phyloP scores from a whole-genome alignment of 2,797 vertebrate genomes.

The Sebastes hubbsi region DNA sequence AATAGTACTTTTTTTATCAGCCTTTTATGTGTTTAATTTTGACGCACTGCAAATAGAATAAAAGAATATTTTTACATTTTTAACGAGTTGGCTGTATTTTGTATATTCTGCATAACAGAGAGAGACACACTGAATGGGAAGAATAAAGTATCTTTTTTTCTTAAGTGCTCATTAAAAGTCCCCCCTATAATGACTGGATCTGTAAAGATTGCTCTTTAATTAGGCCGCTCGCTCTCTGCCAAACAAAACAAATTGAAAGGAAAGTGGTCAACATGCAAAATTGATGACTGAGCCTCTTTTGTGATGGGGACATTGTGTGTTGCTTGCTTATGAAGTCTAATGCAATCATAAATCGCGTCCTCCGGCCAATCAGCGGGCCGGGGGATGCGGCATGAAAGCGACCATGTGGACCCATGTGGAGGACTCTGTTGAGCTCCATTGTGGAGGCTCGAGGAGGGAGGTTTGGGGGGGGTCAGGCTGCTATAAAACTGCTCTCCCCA shows the following conservation, averaged over 20 bases:
- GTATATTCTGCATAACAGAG: conserved; percentile 54
- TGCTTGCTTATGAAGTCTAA: conserved; percentile 95
- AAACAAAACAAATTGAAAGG: conserved; percentile 79
- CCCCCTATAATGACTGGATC: conserved; percentile 85
- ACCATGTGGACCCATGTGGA: conserved; percentile 83
- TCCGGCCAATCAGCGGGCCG: conserved; percentile 89
- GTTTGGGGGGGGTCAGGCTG: conserved; percentile 61
- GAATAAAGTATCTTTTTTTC: conserved; percentile 39
- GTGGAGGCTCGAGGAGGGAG: conserved; percentile 87
- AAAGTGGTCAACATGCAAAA: conserved; percentile 92
- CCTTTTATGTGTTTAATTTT: neutral
- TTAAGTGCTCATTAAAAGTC: conserved; percentile 84
- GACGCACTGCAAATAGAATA: conserved; percentile 7
- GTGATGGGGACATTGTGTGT: conserved; percentile 86
- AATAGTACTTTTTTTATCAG: neutral
- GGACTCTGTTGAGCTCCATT: conserved; percentile 96
- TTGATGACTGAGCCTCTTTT: conserved; percentile 89
- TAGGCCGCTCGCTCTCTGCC: conserved; percentile 82
- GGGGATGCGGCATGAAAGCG: conserved; percentile 86
- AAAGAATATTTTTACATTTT: conserved; percentile 43
- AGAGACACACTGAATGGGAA: conserved; percentile 81
- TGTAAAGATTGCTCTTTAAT: conserved; percentile 93
- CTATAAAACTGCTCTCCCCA: conserved; percentile 89
- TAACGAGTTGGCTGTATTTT: conserved; percentile 3
- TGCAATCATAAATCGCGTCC: conserved; percentile 97